Evolutionary conservation across 2,113 vertebrate species (phyloP).

Genomic region (Gila orcuttii): DNA sequence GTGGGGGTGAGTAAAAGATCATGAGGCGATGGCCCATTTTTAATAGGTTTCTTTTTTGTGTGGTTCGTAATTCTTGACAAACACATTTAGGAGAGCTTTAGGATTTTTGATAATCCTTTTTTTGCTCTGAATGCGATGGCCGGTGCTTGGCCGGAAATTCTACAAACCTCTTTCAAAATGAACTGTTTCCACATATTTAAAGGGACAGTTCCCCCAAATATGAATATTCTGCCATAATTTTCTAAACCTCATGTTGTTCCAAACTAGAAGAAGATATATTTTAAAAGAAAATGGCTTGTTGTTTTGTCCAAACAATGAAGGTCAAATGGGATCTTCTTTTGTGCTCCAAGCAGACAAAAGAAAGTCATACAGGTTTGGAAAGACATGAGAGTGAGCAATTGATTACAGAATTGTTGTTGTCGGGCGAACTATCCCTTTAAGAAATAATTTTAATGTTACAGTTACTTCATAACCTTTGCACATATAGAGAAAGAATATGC

Average conservation of each 20-base stretch:
- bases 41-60: neutral
- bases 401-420: neutral
- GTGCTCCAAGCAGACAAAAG: neutral
- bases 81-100: neutral
- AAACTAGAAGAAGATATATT: neutral
- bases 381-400: neutral
- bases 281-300: neutral
- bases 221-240: neutral
- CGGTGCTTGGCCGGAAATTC: neutral
- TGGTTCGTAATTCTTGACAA: neutral
- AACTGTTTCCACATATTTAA: neutral
- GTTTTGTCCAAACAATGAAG: neutral
- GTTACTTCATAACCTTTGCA: neutral
- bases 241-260: neutral
- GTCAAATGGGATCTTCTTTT: neutral
- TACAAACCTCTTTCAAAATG: neutral
- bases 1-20: constrained; percentile 3
- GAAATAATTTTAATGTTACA: neutral
- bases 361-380: neutral
- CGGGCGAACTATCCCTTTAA: neutral
- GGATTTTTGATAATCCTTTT: neutral
- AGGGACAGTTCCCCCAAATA: neutral
- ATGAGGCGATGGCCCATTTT: neutral
- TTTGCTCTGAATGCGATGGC: neutral
- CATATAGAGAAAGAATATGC: neutral